Evolutionary conservation across 2,113 vertebrate genomes (phyloP).

Genomic region (Anhinga rufa): DNA sequence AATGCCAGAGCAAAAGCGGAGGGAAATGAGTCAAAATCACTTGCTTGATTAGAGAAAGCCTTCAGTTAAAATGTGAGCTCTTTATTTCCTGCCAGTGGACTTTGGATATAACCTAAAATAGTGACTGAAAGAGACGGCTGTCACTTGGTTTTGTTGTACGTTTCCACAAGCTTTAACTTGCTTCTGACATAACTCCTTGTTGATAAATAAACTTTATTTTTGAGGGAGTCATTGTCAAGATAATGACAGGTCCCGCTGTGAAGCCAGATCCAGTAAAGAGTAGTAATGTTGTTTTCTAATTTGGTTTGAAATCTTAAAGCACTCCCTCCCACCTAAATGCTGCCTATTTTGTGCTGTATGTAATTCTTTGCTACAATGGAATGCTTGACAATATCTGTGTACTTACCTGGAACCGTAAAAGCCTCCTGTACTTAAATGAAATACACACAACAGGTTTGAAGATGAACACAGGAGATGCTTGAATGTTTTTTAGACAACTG

Average conservation of each 20-base stretch:
- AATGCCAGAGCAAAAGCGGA: background rate
- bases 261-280: background rate
- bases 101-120: background rate
- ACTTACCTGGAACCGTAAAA: conserved; percentile 3
- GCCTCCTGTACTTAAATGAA: conserved; percentile 10
- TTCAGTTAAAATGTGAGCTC: background rate
- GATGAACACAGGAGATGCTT: background rate
- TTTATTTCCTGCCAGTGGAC: background rate
- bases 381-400: background rate
- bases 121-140: background rate
- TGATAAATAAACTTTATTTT: background rate
- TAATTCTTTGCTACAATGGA: background rate
- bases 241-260: background rate
- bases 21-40: background rate
- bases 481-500: background rate
- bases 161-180: background rate
- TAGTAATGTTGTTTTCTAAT: background rate
- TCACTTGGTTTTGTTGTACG: background rate
- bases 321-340: background rate
- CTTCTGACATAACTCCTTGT: background rate
- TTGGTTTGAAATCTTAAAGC: background rate
- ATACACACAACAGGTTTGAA: background rate
- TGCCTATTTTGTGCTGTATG: background rate
- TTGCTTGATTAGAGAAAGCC: background rate
- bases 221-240: background rate